phyloP scores from a whole-genome alignment of 2,113 vertebrate genomes.

The Myiagra hebetior region DNA sequence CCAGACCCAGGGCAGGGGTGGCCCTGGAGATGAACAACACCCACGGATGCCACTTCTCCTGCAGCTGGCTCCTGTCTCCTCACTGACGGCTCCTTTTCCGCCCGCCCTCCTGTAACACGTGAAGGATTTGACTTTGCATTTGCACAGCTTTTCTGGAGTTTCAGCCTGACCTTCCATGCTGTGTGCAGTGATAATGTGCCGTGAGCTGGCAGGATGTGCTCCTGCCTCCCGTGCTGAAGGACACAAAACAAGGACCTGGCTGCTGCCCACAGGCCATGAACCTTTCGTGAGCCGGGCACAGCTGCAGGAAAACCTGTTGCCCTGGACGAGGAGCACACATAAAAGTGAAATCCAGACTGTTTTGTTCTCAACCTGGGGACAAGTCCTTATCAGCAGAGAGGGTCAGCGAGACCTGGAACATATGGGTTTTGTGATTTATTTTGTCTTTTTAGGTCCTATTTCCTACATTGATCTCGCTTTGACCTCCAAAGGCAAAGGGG shows the following conservation, averaged over 20 bases:
- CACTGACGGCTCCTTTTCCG: neutral
- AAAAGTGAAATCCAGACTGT: neutral
- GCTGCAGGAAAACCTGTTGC: neutral
- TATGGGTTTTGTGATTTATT: neutral
- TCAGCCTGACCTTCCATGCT: neutral
- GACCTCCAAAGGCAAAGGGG: neutral
- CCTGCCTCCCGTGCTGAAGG: neutral
- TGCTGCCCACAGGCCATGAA: neutral
- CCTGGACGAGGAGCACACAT: accelerated
- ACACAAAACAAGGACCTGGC: accelerated
- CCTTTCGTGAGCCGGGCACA: accelerated
- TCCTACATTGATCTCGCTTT: neutral
- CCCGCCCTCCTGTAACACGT: accelerated
- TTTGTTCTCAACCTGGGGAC: neutral
- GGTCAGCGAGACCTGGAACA: neutral
- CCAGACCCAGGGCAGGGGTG: neutral
- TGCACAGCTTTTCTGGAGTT: neutral
- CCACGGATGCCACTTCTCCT: accelerated
- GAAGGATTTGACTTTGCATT: neutral
- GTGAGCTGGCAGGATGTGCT: neutral
- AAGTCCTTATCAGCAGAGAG: neutral
- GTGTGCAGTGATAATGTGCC: accelerated
- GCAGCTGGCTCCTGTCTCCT: neutral
- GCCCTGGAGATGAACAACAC: neutral
- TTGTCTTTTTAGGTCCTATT: neutral